Base-by-base conservation (phyloP, 2,797 vertebrate species). In the Protonibea diacanthus region DNA sequence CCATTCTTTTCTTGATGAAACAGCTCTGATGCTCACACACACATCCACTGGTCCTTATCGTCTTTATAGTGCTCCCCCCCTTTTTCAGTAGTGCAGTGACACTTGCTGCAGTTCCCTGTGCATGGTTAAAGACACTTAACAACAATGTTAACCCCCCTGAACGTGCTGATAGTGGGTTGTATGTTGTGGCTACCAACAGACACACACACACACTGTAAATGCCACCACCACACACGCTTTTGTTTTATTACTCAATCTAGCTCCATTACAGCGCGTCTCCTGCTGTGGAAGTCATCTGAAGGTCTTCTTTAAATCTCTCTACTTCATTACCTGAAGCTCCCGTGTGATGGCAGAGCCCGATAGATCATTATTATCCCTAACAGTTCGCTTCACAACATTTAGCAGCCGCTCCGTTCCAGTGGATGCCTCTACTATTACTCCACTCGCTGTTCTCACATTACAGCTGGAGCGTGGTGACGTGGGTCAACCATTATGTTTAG, bases 261-360 rank as follows among this genome's bases (percentile, higher is more conserved):
- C 67, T 87, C 85, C 71, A 87, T 91, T 88, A 81, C n/a, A 29
- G 49, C n/a, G 1, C 3, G 57, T 74, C 76, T 78, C 64, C 74
- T 20, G 68, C 76, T 42, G 76, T 69, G 62, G 74, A 87, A 88
- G 87, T 87, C 88, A 86, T 87, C 78, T 90, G 80, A 91, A 90
- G 90, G 90, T 87, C 86, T 78, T 81, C 71, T 83, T 85, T 86
- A 86, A 90, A 87, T 68, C 80, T 87, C 69, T 70, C 29, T 53
- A 13, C 72, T 79, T 88, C 76, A 85, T 91, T 91, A 85, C 81
- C 78, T 63, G 63, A 21, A 61, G 69, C 65, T 69, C 81, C 71
- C 44, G 23, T 64, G 68, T 71, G 78, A 82, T 13, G 18, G 21
- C 1, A 0, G 5, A 70, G 33, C 49, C 74, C 71, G 21, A 51